These are phyloP conservation scores for Tadarida brasiliensis DNA, from an alignment of 2,797 vertebrate species.

Conservation along the genomic window DNA sequence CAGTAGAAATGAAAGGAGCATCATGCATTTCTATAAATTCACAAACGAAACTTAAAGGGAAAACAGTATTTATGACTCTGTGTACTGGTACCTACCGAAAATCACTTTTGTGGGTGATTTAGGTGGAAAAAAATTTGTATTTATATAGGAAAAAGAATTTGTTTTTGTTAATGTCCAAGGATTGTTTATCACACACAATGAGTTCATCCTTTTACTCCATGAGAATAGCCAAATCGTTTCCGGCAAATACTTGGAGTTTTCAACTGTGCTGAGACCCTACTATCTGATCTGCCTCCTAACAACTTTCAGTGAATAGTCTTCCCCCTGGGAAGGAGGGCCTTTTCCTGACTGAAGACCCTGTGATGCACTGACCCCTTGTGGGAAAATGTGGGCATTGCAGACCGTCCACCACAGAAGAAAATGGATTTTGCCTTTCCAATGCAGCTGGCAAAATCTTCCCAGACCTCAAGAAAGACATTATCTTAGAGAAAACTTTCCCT, in stretches of 20 bases:
- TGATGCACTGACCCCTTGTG: conserved; percentile 86
- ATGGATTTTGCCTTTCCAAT: conserved; percentile 19
- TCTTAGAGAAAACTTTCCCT: not conserved
- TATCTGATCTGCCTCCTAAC: not conserved
- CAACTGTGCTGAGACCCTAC: not conserved
- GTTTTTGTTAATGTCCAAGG: not conserved
- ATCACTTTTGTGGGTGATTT: not conserved
- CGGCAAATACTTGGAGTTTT: not conserved
- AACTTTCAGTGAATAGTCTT: not conserved
- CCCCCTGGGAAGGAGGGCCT: not conserved
- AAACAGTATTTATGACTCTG: not conserved
- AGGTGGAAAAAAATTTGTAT: not conserved
- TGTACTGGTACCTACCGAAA: not conserved
- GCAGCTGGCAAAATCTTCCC: conserved; percentile 47
- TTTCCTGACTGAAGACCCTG: conserved; percentile 59
- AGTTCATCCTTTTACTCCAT: not conserved
- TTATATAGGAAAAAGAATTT: not conserved
- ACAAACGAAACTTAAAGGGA: not conserved
- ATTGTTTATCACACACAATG: not conserved
- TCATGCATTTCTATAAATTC: not conserved
- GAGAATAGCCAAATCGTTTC: not conserved
- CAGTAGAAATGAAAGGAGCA: not conserved
- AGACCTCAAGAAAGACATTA: conserved; percentile 1
- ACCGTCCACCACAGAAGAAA: not conserved
- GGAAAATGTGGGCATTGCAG: conserved; percentile 64